Evolutionary conservation across 64 coral and sea anemone species (phyloP), one percentile per base, ranked within the genome.

Genomic region (Astreopora myriophthalma): DNA sequence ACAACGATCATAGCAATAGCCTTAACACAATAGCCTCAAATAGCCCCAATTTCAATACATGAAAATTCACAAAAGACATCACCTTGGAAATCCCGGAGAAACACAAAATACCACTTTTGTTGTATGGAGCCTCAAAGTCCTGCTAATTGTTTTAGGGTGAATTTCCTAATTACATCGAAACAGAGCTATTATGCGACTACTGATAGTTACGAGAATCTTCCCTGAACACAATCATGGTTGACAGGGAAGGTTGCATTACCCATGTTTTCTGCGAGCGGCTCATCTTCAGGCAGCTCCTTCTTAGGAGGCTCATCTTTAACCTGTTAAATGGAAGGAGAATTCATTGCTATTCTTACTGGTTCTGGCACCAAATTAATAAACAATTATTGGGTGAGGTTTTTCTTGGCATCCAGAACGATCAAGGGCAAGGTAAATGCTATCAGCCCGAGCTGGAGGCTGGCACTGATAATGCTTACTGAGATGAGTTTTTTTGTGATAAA

Each of bases 191-290:
- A 8, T 13, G 33, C 33, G 67, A 70, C 67, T 28, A 66, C 14
- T 70, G 67, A 16, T 28, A 3, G 17, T 14, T 70, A 66, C 23
- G 25, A 28, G 3, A 8, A 76, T 26, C 7, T 48, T 57, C 19
- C 75, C 28, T 2, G 2, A 46, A 46, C 42, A 5, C 16, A 48
- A 4, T 4, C 44, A 51, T 28, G 30, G 3, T 51, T 51, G 10
- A 51, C 33, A n/a, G 22, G 27, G 46, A 69, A 87, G 27, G 1
- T 44, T 62, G 19, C 51, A 71, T 67, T 86, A 92, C 90, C 90
- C 90, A 92, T 92, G 71, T 92, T 92, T 48, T 92, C 90, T 28
- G 90, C 31, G 30, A 92, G 84, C 25, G 90, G 90, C 34, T 92
- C 70, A 19, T 92, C 89, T 48, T 85, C 58, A 48, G 80, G 69